These are phyloP conservation scores for Trichogramma pretiosum DNA, from an alignment of 1,140 invertebrate species.

Conservation along the genomic window DNA sequence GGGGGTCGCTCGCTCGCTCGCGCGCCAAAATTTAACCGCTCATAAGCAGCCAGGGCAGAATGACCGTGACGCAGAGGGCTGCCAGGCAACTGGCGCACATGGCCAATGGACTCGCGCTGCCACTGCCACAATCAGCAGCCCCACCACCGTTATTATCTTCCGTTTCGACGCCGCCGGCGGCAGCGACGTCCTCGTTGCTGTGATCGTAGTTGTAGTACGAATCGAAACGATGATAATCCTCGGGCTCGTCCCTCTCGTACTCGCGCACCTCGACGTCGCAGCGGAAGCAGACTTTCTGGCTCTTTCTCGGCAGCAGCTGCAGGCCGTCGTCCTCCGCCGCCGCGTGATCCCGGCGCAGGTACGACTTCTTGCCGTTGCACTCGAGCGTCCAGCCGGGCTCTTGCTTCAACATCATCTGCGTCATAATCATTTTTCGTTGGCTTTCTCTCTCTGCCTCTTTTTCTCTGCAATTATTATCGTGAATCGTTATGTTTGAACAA, in stretches of 20 bases:
- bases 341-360: conserved; percentile 39
- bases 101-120: conserved; percentile 37
- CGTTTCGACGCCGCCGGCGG: conserved; percentile 20
- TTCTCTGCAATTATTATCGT: too few species aligned
- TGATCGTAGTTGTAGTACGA: conserved; percentile 1
- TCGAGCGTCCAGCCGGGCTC: conserved; percentile 47
- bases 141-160: too few species aligned
- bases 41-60: conserved; percentile 42
- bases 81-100: conserved; percentile 43
- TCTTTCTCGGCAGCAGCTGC: conserved; percentile 27
- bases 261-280: conserved; percentile 46
- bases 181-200: background rate
- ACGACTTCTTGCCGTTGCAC: conserved; percentile 39
- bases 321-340: too few species aligned
- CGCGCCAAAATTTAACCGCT: conserved; percentile 37
- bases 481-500: too few species aligned
- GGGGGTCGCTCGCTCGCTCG: background rate
- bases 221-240: conserved; percentile 22
- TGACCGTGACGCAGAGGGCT: conserved; percentile 40
- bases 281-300: conserved; percentile 40
- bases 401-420: conserved; percentile 37
- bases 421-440: too few species aligned
- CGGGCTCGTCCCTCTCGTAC: conserved; percentile 41
- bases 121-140: too few species aligned
- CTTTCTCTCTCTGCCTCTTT: too few species aligned